Evolutionary conservation across 2,888 invertebrate species (phyloP).

Genomic region (Bellardia bayeri): DNA sequence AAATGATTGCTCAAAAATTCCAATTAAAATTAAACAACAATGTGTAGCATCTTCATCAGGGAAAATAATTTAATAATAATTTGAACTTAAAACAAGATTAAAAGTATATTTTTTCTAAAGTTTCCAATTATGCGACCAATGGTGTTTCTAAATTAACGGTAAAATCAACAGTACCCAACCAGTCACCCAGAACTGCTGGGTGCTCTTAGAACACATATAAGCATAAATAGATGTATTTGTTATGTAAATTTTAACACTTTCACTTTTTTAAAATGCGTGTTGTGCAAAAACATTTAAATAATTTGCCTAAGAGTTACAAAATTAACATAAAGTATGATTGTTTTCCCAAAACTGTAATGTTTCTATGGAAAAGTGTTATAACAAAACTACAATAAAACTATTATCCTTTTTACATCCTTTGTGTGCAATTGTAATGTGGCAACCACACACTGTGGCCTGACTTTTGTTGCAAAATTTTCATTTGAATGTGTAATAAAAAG

Average conservation of each 20-base stretch:
- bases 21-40: too few relatives aligned
- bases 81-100: too few relatives aligned
- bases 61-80: too few relatives aligned
- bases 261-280: neutral
- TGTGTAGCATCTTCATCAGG: too few relatives aligned
- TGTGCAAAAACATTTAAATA: slow-evolving; percentile 40
- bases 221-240: neutral
- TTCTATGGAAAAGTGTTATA: slow-evolving; percentile 2
- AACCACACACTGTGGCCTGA: slow-evolving; percentile 51
- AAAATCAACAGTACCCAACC: too few relatives aligned
- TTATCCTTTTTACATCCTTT: slow-evolving; percentile 18
- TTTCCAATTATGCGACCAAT: too few relatives aligned
- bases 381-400: slow-evolving; percentile 26
- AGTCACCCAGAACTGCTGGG: too few relatives aligned
- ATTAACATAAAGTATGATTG: slow-evolving; percentile 34
- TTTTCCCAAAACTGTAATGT: slow-evolving; percentile 7
- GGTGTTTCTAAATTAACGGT: too few relatives aligned
- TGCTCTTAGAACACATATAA: neutral
- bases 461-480: slow-evolving; percentile 49
- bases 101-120: too few relatives aligned
- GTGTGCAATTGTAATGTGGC: slow-evolving; percentile 23
- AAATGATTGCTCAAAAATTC: too few relatives aligned
- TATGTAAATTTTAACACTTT: slow-evolving; percentile 31
- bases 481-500: slow-evolving; percentile 9
- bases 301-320: slow-evolving; percentile 30